A percentile compares a stretch with the other conserved stretches of the same genome.
Evolutionary conservation across 1,140 invertebrate species (phyloP).

Genomic region (Drosophila malerkotliana): DNA sequence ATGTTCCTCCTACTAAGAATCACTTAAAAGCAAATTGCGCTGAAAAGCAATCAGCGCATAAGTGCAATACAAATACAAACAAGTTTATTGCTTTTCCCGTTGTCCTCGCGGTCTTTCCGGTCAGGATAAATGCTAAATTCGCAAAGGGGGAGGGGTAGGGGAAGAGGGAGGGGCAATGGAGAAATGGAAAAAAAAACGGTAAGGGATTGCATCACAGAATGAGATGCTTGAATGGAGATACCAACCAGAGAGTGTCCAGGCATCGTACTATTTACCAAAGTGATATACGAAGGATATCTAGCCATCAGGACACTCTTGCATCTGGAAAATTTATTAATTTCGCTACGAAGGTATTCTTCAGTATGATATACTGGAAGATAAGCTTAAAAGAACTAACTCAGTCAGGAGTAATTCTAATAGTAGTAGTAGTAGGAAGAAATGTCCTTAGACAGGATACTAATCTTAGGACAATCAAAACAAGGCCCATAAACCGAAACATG

Average conservation of each 20-base stretch:
- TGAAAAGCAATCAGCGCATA: constrained; percentile 71
- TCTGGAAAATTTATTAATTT: constrained; percentile 14
- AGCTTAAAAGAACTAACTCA: background rate
- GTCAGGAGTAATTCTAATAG: no score
- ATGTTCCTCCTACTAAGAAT: constrained; percentile 23
- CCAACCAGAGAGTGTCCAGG: constrained; percentile 5
- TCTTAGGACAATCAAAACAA: constrained; percentile 45
- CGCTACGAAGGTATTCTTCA: background rate
- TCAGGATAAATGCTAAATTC: constrained; percentile 28
- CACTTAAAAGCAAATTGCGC: constrained; percentile 69
- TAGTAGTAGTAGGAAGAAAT: no score
- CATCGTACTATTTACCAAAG: constrained; percentile 14
- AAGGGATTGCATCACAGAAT: constrained; percentile 26
- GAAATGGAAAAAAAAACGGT: background rate
- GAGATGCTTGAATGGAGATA: constrained; percentile 25
- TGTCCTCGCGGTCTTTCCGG: constrained; percentile 45
- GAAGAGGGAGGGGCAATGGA: background rate
- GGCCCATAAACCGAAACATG: constrained; percentile 15
- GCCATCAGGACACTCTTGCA: no score
- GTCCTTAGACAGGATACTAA: constrained; percentile 24
- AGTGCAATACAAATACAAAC: constrained; percentile 72
- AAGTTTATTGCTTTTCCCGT: constrained; percentile 68
- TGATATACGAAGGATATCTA: constrained; percentile 16
- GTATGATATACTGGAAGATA: background rate
- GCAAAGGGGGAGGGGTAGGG: background rate